phyloP scores from a whole-genome alignment of 2,113 vertebrate genomes.

The Xenus cinereus region DNA sequence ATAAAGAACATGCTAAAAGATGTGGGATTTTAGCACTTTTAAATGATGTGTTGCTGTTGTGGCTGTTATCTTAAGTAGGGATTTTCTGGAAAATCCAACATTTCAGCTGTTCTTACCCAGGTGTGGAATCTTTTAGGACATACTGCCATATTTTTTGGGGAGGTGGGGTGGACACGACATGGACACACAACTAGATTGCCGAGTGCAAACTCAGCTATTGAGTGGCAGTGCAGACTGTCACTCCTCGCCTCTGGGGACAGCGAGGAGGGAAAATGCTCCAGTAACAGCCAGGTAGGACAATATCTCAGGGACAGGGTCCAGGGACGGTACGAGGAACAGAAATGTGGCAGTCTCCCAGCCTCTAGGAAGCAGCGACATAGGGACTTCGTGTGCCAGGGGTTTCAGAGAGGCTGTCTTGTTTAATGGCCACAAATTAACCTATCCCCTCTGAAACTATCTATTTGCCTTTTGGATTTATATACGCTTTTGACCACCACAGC shows the following conservation, averaged over 20 bases:
- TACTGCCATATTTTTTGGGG: not conserved
- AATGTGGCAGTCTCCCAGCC: not conserved
- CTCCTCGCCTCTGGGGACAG: not conserved
- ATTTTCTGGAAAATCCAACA: not conserved
- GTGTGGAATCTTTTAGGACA: not conserved
- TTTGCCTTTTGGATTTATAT: not conserved
- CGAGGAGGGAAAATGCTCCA: not conserved
- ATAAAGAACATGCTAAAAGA: not conserved
- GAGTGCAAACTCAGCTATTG: not conserved
- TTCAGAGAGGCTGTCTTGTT: not conserved
- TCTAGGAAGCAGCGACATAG: not conserved
- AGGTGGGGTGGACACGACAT: accelerated
- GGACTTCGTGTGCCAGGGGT: not conserved
- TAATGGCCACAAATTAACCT: not conserved
- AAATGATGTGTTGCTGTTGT: not conserved
- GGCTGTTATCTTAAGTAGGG: not conserved
- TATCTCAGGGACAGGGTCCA: not conserved
- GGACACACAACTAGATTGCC: not conserved
- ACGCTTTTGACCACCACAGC: not conserved
- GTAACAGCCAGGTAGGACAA: not conserved
- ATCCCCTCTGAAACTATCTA: not conserved
- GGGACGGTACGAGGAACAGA: not conserved
- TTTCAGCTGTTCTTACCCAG: not conserved
- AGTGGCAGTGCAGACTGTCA: not conserved
- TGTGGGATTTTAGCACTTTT: not conserved